Conservation (phyloP, 2,113 vertebrate genomes). For the Clarias batrachus region DNA sequence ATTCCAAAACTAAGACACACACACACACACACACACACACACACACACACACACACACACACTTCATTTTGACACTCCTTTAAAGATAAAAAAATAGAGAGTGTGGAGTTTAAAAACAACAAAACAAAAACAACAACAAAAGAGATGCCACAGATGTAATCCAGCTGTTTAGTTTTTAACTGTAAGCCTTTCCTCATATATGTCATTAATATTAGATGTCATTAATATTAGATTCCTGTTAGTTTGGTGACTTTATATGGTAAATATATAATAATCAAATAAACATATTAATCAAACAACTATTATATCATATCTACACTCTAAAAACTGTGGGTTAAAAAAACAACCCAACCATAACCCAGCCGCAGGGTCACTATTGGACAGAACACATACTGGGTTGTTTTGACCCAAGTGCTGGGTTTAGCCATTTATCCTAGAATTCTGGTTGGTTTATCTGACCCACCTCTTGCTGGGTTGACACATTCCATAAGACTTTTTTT, state of each 20-base stretch:
- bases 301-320: background rate
- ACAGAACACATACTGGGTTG: no score
- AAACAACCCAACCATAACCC: no score
- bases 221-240: background rate
- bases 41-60: conserved; percentile 12
- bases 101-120: background rate
- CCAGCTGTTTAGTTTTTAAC: no score
- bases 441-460: no score
- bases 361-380: no score
- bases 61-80: background rate
- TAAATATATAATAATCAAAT: background rate
- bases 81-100: background rate
- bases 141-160: background rate
- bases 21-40: conserved; percentile 11
- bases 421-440: no score
- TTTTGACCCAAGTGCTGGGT: no score
- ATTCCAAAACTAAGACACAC: background rate
- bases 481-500: no score
- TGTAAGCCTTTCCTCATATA: background rate
- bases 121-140: background rate
- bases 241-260: background rate
- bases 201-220: background rate
- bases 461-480: no score
- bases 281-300: background rate
- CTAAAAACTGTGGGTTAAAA: background rate